These are phyloP conservation scores for Sebastes jordani DNA, from an alignment of 2,797 vertebrate genomes.

Conservation along the genomic window DNA sequence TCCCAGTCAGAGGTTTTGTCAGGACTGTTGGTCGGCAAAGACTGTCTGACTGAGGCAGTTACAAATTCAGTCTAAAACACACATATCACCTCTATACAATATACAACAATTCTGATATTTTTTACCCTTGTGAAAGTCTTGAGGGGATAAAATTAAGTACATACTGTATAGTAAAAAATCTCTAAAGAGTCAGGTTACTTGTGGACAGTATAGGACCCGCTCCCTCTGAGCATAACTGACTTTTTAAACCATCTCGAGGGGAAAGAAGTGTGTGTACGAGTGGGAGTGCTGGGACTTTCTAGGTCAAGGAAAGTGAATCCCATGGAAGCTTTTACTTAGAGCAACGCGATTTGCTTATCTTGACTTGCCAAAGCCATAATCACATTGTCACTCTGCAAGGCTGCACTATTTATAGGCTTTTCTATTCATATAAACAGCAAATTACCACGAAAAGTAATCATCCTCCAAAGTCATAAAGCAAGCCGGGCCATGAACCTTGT, in stretches of 20 bases:
- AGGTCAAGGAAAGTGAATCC: conserved; percentile 74
- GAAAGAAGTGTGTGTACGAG: conserved; percentile 47
- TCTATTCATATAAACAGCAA: conserved; percentile 66
- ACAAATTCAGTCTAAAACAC: neutral
- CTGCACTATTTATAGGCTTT: conserved; percentile 68
- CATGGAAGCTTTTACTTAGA: conserved; percentile 67
- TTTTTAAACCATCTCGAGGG: conserved; percentile 52
- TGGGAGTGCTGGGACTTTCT: conserved; percentile 67
- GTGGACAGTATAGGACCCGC: conserved; percentile 31
- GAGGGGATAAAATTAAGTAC: neutral
- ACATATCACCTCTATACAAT: neutral
- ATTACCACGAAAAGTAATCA: conserved; percentile 68
- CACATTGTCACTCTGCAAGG: conserved; percentile 72
- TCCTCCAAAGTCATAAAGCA: conserved; percentile 51
- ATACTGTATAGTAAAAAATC: neutral
- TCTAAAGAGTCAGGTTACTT: conserved; percentile 11
- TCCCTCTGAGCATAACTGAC: conserved; percentile 25
- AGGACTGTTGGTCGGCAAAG: neutral
- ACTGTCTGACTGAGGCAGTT: neutral
- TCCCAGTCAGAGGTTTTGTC: neutral
- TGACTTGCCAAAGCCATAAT: conserved; percentile 74
- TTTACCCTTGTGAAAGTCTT: neutral
- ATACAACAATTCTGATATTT: neutral
- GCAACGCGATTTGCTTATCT: conserved; percentile 75
- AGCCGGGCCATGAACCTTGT: conserved; percentile 61